Evolutionary conservation across 2,888 invertebrate genomes (phyloP).

Genomic region (Thecocarcelia acutangulata): DNA sequence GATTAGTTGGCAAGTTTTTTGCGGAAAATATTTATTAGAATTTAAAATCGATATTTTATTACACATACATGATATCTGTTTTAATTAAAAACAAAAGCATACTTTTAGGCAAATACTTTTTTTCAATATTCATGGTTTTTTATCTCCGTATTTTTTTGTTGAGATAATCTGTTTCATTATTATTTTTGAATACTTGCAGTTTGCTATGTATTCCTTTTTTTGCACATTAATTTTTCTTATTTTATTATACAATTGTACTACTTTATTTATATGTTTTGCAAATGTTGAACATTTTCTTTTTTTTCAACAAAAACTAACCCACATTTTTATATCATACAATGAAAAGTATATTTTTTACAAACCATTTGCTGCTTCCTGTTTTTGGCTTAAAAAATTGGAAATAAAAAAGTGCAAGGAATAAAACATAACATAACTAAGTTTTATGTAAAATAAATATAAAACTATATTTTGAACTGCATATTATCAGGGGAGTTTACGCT

Average conservation of each 20-base stretch:
- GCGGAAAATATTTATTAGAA: no score
- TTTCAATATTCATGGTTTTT: not conserved
- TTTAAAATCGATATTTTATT: no score
- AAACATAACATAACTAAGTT: conserved; percentile 18
- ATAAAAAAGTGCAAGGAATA: conserved; percentile 10
- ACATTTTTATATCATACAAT: conserved; percentile 18
- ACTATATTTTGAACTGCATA: conserved; percentile 41
- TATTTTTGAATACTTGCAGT: not conserved
- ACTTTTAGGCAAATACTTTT: conserved; percentile 17
- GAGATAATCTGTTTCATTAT: conserved; percentile 19
- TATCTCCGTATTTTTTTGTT: not conserved
- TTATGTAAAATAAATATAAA: conserved; percentile 33
- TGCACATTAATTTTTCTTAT: conserved; percentile 23
- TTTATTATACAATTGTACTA: conserved; percentile 32
- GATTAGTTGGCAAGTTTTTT: no score
- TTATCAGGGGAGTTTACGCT: conserved; percentile 66
- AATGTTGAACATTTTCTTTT: conserved; percentile 29
- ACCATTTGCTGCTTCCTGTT: conserved; percentile 50
- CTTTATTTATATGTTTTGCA: conserved; percentile 42
- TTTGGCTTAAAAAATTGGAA: conserved; percentile 13
- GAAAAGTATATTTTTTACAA: conserved; percentile 15
- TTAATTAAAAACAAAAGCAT: conserved; percentile 12
- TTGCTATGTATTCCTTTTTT: not conserved
- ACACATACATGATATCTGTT: not conserved
- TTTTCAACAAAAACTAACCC: conserved; percentile 14